Percentiles rank a stretch among this genome's conserved stretches.
Conservation (phyloP, 2,888 invertebrate species). For the Cenopis cana region DNA sequence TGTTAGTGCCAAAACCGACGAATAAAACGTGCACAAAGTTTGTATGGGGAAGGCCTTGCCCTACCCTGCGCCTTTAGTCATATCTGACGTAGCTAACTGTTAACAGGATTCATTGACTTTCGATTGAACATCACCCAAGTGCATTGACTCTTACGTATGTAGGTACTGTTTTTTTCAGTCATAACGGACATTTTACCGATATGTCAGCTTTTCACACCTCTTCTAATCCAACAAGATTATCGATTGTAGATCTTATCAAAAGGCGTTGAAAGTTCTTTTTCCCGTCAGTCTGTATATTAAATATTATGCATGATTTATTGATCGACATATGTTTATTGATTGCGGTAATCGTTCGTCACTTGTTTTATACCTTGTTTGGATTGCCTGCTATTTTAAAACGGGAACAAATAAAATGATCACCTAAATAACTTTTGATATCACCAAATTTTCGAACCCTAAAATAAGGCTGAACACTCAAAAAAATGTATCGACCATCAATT, state of each 20-base stretch:
- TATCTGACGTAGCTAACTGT: slow-evolving; percentile 9
- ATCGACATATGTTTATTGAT: slow-evolving; percentile 22
- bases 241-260: slow-evolving; percentile 14
- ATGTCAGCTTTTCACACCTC: slow-evolving; percentile 30
- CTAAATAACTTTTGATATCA: too few relatives aligned
- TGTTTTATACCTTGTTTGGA: slow-evolving; percentile 3
- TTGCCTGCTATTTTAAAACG: too few relatives aligned
- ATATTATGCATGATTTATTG: slow-evolving; percentile 20
- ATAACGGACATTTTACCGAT: slow-evolving; percentile 42
- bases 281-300: background rate
- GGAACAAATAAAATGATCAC: too few relatives aligned
- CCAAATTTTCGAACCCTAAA: too few relatives aligned
- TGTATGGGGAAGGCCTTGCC: too few relatives aligned
- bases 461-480: too few relatives aligned
- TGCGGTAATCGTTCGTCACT: slow-evolving; percentile 1
- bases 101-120: slow-evolving; percentile 36
- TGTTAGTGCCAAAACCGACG: too few relatives aligned
- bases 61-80: too few relatives aligned
- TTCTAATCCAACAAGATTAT: background rate
- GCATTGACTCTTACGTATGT: slow-evolving; percentile 35
- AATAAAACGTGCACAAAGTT: too few relatives aligned
- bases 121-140: slow-evolving; percentile 23
- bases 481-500: too few relatives aligned
- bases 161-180: slow-evolving; percentile 7
- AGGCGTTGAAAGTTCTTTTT: background rate